Conservation (phyloP, 2,113 vertebrate species). For the Anarrhichthys ocellatus region DNA sequence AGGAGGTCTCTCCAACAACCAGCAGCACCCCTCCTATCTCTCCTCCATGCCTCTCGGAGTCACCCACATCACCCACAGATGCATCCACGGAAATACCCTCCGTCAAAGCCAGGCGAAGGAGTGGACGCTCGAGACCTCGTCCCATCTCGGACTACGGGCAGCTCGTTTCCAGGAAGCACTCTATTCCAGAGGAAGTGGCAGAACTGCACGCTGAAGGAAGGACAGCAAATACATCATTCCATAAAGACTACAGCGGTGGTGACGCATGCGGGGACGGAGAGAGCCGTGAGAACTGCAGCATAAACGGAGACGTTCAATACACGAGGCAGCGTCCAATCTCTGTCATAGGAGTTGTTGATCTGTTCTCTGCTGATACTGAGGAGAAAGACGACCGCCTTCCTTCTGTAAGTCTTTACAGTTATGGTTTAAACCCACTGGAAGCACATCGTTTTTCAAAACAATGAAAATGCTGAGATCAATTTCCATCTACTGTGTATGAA, state of each 20-base stretch:
- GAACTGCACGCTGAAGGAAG: conserved; percentile 65
- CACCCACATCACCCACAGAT: conserved; percentile 49
- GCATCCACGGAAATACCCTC: conserved; percentile 52
- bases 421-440: background rate
- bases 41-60: conserved; percentile 47
- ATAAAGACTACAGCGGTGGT: conserved; percentile 45
- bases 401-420: conserved; percentile 87
- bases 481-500: background rate
- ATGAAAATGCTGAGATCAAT: background rate
- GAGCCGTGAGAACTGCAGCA: conserved; percentile 46
- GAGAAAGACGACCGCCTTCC: conserved; percentile 87
- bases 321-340: conserved; percentile 89
- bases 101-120: conserved; percentile 84
- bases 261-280: conserved; percentile 15
- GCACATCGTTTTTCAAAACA: background rate
- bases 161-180: conserved; percentile 84
- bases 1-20: conserved; percentile 45
- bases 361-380: conserved; percentile 83
- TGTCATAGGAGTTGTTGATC: conserved; percentile 88
- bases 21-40: conserved; percentile 62
- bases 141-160: conserved; percentile 95
- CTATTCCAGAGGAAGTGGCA: conserved; percentile 90
- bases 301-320: conserved; percentile 65
- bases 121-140: conserved; percentile 84
- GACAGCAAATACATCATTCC: conserved; percentile 35